A percentile compares a stretch with the other conserved stretches of the same genome.
phyloP scores from a whole-genome alignment of 2,888 invertebrate genomes.

The Drosophila diplacantha region DNA sequence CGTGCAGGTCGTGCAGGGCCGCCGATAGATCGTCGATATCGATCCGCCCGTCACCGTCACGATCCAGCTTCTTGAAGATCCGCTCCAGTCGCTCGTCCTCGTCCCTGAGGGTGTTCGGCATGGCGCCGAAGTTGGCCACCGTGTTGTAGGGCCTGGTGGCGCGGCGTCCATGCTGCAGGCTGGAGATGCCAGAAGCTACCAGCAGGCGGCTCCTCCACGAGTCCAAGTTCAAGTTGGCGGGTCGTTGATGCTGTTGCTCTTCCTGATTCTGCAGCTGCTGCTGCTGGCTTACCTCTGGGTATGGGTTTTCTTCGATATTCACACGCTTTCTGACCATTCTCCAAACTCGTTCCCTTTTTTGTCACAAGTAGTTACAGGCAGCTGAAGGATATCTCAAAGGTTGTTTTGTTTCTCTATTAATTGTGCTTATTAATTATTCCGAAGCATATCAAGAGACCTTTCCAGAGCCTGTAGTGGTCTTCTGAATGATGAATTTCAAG shows the following conservation, averaged over 20 bases:
- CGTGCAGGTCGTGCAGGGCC: constrained; percentile 87
- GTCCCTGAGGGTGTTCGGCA: constrained; percentile 85
- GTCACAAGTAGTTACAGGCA: background rate
- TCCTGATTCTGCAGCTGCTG: constrained; percentile 29
- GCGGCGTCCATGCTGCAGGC: constrained; percentile 51
- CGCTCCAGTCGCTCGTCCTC: constrained; percentile 91
- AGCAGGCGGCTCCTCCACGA: constrained; percentile 35
- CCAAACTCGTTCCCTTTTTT: constrained; percentile 56
- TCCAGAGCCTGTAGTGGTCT: background rate
- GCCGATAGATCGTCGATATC: constrained; percentile 95
- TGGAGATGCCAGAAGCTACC: constrained; percentile 23
- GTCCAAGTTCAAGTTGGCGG: constrained; percentile 14
- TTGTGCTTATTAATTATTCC: background rate
- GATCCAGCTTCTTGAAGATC: constrained; percentile 92
- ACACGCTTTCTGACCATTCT: constrained; percentile 66
- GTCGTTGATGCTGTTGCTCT: constrained; percentile 24
- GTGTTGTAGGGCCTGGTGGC: constrained; percentile 46
- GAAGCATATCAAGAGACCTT: background rate
- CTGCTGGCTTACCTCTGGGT: constrained; percentile 59
- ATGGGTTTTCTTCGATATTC: constrained; percentile 54
- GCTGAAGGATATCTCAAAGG: constrained; percentile 11
- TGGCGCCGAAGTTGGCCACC: constrained; percentile 60
- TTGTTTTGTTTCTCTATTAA: constrained; percentile 18
- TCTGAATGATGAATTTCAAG: background rate
- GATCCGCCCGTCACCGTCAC: constrained; percentile 95